Base-by-base conservation (phyloP, 2,797 vertebrate genomes). In the Pantherophis vulpinus region DNA sequence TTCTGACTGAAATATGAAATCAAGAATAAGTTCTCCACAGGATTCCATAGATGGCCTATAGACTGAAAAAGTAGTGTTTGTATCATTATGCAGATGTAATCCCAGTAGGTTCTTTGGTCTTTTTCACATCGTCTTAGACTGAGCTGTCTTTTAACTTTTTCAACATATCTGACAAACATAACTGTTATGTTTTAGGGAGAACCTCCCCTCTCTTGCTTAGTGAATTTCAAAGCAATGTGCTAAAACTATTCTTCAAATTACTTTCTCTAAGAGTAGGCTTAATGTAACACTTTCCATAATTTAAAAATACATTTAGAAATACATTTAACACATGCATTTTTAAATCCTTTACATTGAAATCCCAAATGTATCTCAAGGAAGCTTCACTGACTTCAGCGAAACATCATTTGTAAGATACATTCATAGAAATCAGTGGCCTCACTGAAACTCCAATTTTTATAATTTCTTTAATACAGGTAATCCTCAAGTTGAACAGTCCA, bases 1-100 rank as follows among this genome's bases (percentile, higher is more conserved):
- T 93, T 97, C 95, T 94, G 93, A 94, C 93, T 92, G 94, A 92
- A 66, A 63, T 91, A 95, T 94, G 93, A 96, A 96, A 94, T 87
- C 32, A 47, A 79, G 90, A 95, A 74, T 51, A 92, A 95, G 94
- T 95, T 95, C 87, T 96, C 91, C 59, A 0, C 60, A 90, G 91
- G 27, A 95, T 91, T 88, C 42, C 95, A 92, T 93, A 91, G 87
- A 94, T 51, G 94, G 91, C 29, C 29, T 55, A 23, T 94, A 42
- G 89, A 27, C 90, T 93, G 92, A 90, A 89, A 95, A 96, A 96
- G 87, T 93, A 96, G 96, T 14, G 86, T 91, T 92, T 94, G 88
- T 96, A 95, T 90, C 86, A 93, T 89, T 92, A n/a, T 94, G 92
- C 74, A 96, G 93, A 95, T 96, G 92, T 93, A 95, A 94, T 94